phyloP scores from a whole-genome alignment of 2,888 invertebrate species.

The Eledona agricola region DNA sequence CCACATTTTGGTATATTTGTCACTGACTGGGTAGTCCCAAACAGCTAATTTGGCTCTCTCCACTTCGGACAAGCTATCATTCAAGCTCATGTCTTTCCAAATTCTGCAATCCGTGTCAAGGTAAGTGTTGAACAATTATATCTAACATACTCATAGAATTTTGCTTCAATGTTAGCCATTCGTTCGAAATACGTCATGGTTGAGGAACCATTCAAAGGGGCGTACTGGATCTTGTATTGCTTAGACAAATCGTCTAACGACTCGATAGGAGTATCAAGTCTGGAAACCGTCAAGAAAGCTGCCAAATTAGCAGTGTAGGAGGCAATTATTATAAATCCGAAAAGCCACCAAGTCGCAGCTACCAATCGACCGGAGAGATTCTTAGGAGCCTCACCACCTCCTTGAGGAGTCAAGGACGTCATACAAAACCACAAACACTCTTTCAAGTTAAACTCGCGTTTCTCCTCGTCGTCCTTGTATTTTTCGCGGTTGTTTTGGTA shows the following conservation, averaged over 20 bases:
- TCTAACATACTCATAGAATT: conserved; percentile 85
- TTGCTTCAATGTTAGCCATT: conserved; percentile 94
- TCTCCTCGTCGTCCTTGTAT: conserved; percentile 92
- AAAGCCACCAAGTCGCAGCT: conserved; percentile 99
- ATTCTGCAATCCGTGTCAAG: conserved; percentile 69
- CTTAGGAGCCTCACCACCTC: conserved; percentile 95
- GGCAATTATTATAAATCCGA: conserved; percentile 98
- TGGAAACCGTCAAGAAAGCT: conserved; percentile 93
- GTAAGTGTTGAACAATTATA: conserved; percentile 1
- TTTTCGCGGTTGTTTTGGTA: conserved; percentile 94
- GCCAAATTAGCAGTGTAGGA: conserved; percentile 98
- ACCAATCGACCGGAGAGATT: conserved; percentile 94
- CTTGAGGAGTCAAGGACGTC: conserved; percentile 95
- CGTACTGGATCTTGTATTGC: conserved; percentile 92
- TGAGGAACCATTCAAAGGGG: conserved; percentile 86
- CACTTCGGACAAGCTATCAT: conserved; percentile 88
- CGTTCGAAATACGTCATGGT: conserved; percentile 94
- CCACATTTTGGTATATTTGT: conserved; percentile 99
- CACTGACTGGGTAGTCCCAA: conserved; percentile 99
- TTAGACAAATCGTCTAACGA: conserved; percentile 94
- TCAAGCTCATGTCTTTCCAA: conserved; percentile 98
- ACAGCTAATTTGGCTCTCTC: conserved; percentile 95
- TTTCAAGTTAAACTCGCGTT: conserved; percentile 92
- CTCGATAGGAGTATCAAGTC: conserved; percentile 91
- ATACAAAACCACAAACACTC: conserved; percentile 99